Evolutionary conservation across 2,797 vertebrate species (phyloP).

Genomic region (Oreortyx pictus): DNA sequence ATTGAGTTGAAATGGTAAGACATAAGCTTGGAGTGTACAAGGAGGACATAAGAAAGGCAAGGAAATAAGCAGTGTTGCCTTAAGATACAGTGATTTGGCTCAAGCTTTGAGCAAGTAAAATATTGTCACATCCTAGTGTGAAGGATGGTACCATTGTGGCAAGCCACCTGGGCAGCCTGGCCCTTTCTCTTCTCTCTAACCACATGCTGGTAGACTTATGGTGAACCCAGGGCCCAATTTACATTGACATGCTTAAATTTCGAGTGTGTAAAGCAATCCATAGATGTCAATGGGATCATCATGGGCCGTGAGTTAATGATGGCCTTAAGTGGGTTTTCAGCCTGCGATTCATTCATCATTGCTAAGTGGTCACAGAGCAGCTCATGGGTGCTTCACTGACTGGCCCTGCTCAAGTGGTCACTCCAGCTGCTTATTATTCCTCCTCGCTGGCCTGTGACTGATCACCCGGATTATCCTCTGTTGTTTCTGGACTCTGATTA

Average conservation of each 20-base stretch:
- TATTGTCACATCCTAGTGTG: not conserved
- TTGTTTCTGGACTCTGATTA: not conserved
- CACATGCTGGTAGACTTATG: fast-evolving
- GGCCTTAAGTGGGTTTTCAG: not conserved
- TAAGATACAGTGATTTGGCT: not conserved
- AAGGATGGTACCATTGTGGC: not conserved
- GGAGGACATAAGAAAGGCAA: not conserved
- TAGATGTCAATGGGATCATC: not conserved
- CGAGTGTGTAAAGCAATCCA: fast-evolving
- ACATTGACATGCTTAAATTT: fast-evolving
- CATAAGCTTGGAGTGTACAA: not conserved
- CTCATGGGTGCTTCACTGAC: not conserved
- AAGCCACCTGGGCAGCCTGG: not conserved
- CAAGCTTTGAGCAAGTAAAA: not conserved
- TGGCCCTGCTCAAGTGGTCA: not conserved
- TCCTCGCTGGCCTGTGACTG: not conserved
- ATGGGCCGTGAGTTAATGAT: not conserved
- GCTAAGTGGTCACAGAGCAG: not conserved
- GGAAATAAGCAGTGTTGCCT: not conserved
- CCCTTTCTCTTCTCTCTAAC: fast-evolving
- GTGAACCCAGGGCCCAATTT: fast-evolving
- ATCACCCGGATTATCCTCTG: not conserved
- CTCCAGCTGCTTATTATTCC: constrained; percentile 20
- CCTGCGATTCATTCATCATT: not conserved
- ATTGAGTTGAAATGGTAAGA: not conserved